Evolutionary conservation across 2,113 vertebrate genomes (phyloP).

Genomic region (Dolichotis patagonum): DNA sequence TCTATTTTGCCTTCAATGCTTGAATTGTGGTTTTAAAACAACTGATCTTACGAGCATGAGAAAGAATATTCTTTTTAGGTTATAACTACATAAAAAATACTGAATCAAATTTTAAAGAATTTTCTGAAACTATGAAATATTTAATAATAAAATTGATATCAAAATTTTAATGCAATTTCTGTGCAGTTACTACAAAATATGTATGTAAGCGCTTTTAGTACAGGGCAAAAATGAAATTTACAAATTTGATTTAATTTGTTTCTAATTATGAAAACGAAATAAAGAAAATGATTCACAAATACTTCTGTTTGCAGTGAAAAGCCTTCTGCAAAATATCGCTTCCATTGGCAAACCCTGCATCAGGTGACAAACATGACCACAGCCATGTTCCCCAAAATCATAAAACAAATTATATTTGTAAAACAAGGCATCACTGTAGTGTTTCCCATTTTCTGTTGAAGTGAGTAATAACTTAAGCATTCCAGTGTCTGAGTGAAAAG

Average conservation of each 20-base stretch:
- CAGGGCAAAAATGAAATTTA: neutral
- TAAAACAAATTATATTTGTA: neutral
- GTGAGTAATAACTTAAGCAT: neutral
- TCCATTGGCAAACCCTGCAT: neutral
- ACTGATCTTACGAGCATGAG: neutral
- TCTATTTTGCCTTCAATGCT: neutral
- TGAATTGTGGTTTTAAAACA: neutral
- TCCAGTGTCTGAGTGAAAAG: neutral
- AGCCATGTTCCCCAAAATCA: neutral
- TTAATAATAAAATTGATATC: neutral
- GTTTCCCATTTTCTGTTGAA: neutral
- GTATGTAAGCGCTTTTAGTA: neutral
- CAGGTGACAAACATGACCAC: neutral
- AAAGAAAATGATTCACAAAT: neutral
- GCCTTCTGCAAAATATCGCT: neutral
- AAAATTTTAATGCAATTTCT: neutral
- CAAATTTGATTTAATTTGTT: neutral
- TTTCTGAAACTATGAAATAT: neutral
- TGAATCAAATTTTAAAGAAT: neutral
- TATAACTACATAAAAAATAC: neutral
- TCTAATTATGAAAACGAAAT: neutral
- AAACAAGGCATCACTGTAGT: neutral
- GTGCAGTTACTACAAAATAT: neutral
- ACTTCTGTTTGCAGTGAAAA: neutral
- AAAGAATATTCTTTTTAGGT: neutral